Evolutionary conservation across 2,888 invertebrate genomes (phyloP).

Genomic region (Syrphus vitripennis): DNA sequence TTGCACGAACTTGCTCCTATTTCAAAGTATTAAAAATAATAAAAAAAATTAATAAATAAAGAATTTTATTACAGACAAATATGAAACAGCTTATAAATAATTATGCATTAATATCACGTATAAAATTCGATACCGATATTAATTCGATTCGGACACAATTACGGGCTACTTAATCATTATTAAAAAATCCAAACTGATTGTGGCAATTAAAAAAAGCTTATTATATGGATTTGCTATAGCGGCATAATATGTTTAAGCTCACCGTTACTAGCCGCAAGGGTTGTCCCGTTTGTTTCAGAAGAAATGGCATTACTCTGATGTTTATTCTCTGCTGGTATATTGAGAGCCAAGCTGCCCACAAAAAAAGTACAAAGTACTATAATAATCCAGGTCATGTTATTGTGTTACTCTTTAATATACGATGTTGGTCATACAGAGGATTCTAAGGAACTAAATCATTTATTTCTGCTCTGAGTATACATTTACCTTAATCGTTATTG

Average conservation of each 20-base stretch:
- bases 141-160: too few species aligned
- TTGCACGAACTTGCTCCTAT: too few species aligned
- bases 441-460: neutral
- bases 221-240: neutral
- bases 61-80: too few species aligned
- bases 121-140: too few species aligned
- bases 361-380: constrained; percentile 57
- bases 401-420: neutral
- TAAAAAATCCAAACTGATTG: neutral
- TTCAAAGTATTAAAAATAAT: too few species aligned
- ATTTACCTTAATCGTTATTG: too few species aligned
- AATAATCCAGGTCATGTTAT: constrained; percentile 48
- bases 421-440: neutral
- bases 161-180: neutral
- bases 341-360: constrained; percentile 66
- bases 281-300: constrained; percentile 72
- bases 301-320: neutral
- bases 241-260: constrained; percentile 10
- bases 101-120: too few species aligned
- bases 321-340: constrained; percentile 73
- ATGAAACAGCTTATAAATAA: too few species aligned
- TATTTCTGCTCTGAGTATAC: neutral
- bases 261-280: constrained; percentile 74
- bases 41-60: too few species aligned
- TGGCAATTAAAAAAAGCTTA: neutral